Percentiles rank a stretch among this genome's conserved stretches.
Conservation (phyloP, 2,797 vertebrate species). For the Pangasius djambal region DNA sequence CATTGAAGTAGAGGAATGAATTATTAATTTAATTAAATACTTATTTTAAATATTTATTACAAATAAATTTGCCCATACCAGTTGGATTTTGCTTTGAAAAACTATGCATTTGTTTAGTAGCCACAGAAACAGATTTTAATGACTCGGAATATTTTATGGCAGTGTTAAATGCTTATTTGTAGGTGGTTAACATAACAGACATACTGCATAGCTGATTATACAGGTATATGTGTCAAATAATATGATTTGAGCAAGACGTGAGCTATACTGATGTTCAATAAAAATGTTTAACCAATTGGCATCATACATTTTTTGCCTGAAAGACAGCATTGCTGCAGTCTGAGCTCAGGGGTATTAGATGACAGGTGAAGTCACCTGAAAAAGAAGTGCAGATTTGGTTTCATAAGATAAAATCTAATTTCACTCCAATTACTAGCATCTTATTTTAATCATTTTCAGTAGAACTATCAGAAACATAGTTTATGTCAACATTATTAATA, state of each 20-base stretch:
- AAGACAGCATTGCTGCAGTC: background rate
- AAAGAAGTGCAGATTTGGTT: background rate
- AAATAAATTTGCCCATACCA: too few relatives aligned
- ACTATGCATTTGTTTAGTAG: too few relatives aligned
- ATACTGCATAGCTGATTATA: background rate
- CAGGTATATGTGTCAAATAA: background rate
- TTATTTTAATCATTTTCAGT: background rate
- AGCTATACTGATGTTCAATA: background rate
- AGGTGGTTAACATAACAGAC: background rate
- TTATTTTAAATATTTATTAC: too few relatives aligned
- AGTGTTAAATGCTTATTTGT: background rate
- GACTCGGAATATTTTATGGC: too few relatives aligned
- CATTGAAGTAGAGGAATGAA: background rate
- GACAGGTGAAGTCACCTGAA: background rate
- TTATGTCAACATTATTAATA: background rate
- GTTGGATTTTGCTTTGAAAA: too few relatives aligned
- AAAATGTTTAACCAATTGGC: background rate
- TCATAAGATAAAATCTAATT: background rate
- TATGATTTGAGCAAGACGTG: background rate
- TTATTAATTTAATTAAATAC: background rate
- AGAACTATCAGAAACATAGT: background rate
- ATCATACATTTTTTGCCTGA: background rate
- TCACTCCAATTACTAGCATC: background rate
- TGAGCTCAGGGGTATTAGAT: background rate
- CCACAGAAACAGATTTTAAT: too few relatives aligned